Evolutionary conservation across 2,113 vertebrate genomes (phyloP), one percentile per base, ranked within the genome.

Genomic region (Acinonyx jubatus): DNA sequence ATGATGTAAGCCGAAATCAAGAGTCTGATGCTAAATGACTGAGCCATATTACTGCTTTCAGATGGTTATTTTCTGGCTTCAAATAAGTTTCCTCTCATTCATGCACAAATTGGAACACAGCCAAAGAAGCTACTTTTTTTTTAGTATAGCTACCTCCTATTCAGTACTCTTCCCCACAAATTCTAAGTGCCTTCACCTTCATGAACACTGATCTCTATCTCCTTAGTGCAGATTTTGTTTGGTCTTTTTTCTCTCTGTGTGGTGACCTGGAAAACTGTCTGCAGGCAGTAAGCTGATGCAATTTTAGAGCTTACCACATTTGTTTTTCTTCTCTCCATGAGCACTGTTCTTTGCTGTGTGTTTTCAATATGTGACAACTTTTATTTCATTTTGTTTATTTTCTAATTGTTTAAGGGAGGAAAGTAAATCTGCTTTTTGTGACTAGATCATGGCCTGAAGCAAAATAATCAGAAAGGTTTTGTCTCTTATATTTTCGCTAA

Each of bases 221-320:
- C 69, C 93, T 80, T 87, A 92, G 83, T 55, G 50, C 9, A 89
- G 33, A n/a, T 45, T 89, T 68, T 48, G 11, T 38, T 78, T 79
- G 61, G 45, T 57, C 50, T 38, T 78, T 85, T 94, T 65, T 21
- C 73, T 92, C 55, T 96, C 65, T 84, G 33, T 83, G 66, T 18
- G 0, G 13, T 88, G 98, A 92, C 80, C 96, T 95, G 80, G 80
- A 97, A 98, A 97, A 92, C 71, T 86, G 33, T 74, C 23, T 36
- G 48, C 18, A 36, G 25, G 45, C 63, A 57, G n/a, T n/a, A n/a
- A 82, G 23, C 13, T 83, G 79, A 33, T 27, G 74, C 31, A 68
- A n/a, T 91, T 61, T 89, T 55, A 96, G 82, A n/a, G 16, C 23
- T 91, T 61, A 68, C 18, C 3, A 61, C 21, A 45, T 66, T 71